Percentiles rank a stretch among this genome's conserved stretches.
Conservation (phyloP, 53 echinoderm and acorn worm genomes). For the Antedon mediterranea region DNA sequence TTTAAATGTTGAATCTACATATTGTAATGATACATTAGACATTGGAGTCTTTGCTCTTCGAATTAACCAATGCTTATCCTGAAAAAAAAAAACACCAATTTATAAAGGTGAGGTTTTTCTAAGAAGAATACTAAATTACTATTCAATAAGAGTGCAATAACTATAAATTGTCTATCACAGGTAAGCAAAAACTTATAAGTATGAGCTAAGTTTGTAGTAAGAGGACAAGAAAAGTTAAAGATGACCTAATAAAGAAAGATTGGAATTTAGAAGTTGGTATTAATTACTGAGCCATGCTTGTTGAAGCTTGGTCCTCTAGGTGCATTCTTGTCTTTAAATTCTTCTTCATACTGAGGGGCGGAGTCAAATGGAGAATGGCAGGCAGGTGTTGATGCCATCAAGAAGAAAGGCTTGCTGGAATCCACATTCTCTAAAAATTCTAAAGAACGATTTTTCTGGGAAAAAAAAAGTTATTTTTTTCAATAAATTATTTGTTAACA, state of each 20-base stretch:
- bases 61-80: constrained; percentile 97
- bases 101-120: too few species aligned
- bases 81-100: too few species aligned
- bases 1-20: constrained; percentile 54
- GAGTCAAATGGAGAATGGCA: constrained; percentile 87
- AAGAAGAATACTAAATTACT: too few species aligned
- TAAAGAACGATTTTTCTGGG: constrained; percentile 61
- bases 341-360: constrained; percentile 83
- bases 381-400: constrained; percentile 93
- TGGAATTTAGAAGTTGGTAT: not conserved
- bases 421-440: constrained; percentile 47
- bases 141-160: too few species aligned
- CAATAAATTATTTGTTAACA: too few species aligned
- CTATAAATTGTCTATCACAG: too few species aligned
- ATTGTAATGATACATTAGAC: constrained; percentile 40
- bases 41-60: constrained; percentile 59
- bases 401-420: constrained; percentile 51
- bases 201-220: not conserved
- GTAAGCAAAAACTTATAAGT: not conserved
- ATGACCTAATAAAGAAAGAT: too few species aligned
- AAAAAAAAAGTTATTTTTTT: not conserved
- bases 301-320: constrained; percentile 79
- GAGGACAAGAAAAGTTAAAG: not conserved
- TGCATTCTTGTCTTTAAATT: constrained; percentile 58
- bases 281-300: constrained; percentile 43